Percentiles rank a stretch among this genome's conserved stretches.
Conservation (phyloP, 2,113 vertebrate genomes). For the Tachysurus vachellii region DNA sequence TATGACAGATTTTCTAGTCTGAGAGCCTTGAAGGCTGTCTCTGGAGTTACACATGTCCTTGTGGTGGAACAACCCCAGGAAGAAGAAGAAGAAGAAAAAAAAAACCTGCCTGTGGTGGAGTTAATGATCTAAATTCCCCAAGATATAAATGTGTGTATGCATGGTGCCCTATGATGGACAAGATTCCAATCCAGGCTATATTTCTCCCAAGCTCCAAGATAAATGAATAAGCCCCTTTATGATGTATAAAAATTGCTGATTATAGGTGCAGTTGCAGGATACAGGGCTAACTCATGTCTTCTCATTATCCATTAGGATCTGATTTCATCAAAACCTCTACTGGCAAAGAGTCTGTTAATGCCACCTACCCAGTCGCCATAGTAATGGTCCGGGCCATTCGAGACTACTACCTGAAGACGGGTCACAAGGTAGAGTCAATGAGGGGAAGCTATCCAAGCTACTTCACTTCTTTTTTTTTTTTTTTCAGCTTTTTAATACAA, state of each 20-base stretch:
- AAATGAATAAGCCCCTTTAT: not conserved
- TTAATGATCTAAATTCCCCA: not conserved
- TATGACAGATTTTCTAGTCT: not conserved
- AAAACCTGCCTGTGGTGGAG: not conserved
- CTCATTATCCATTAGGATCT: slow-evolving; percentile 75
- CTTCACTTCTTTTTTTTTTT: not conserved
- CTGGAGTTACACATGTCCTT: not conserved
- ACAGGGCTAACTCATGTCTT: slow-evolving; percentile 8
- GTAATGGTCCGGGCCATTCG: slow-evolving; percentile 94
- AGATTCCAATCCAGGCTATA: not conserved
- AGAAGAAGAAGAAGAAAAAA: not conserved
- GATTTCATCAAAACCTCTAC: slow-evolving; percentile 99
- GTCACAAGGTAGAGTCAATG: slow-evolving; percentile 80
- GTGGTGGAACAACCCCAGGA: not conserved
- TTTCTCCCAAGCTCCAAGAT: not conserved
- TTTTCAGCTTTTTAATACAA: not conserved
- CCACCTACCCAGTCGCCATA: slow-evolving; percentile 88
- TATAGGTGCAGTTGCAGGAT: not conserved
- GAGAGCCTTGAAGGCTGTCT: not conserved
- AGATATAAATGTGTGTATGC: not conserved
- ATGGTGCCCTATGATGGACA: not conserved
- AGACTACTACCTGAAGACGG: slow-evolving; percentile 87
- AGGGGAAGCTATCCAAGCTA: not conserved
- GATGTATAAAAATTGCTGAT: not conserved
- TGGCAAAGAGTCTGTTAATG: slow-evolving; percentile 94